A percentile compares a stretch with the other conserved stretches of the same genome.
phyloP scores from a whole-genome alignment of 2,113 vertebrate species.

The Passer domesticus region DNA sequence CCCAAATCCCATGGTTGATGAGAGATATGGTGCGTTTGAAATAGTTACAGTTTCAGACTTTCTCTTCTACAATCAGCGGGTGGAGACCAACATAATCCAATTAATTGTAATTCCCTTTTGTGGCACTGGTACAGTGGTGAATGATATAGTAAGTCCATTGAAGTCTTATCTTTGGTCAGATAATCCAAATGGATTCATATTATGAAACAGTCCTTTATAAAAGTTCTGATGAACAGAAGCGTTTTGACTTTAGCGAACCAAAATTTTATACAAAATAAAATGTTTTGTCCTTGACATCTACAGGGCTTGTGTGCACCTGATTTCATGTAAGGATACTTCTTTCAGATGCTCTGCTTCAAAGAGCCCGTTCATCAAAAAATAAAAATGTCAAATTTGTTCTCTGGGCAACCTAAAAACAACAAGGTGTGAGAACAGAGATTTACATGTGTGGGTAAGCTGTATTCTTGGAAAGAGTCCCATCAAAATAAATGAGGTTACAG shows the following conservation, averaged over 20 bases:
- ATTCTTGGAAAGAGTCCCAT: neutral
- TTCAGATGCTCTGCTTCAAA: neutral
- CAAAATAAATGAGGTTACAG: neutral
- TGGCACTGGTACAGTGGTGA: slow-evolving; percentile 66
- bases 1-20: slow-evolving; percentile 74
- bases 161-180: slow-evolving; percentile 79
- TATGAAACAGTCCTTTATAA: slow-evolving; percentile 72
- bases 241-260: slow-evolving; percentile 60
- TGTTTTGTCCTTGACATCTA: slow-evolving; percentile 54
- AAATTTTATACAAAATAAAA: slow-evolving; percentile 41
- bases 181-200: slow-evolving; percentile 77
- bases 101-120: slow-evolving; percentile 83
- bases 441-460: fast-evolving
- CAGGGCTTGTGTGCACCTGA: neutral
- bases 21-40: slow-evolving; percentile 74
- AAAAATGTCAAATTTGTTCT: neutral
- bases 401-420: neutral
- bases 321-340: neutral
- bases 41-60: slow-evolving; percentile 76
- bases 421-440: neutral
- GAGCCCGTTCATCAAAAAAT: neutral
- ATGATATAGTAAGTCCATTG: slow-evolving; percentile 76
- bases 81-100: slow-evolving; percentile 80
- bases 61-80: slow-evolving; percentile 73
- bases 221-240: slow-evolving; percentile 70